phyloP scores from a whole-genome alignment of 2,797 vertebrate species.

The Sphenopsis melanotis region DNA sequence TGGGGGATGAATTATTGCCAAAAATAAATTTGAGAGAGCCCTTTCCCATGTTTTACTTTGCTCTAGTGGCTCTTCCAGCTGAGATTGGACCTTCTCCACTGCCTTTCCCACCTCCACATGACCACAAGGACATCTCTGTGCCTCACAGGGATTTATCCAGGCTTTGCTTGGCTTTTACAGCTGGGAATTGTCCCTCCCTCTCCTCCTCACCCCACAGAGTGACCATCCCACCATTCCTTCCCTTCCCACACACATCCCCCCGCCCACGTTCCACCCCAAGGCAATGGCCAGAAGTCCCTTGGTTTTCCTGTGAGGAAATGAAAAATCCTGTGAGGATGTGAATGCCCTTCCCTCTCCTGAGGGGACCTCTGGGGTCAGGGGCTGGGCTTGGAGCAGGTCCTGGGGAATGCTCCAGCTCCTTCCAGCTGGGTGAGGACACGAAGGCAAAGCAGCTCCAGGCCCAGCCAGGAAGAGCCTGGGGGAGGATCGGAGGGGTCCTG shows the following conservation, averaged over 20 bases:
- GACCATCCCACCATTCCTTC: neutral
- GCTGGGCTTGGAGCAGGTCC: neutral
- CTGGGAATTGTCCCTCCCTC: neutral
- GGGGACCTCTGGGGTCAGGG: neutral
- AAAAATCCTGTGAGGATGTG: neutral
- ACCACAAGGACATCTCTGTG: neutral
- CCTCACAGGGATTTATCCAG: neutral
- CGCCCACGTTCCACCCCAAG: accelerated
- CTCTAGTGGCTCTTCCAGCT: neutral
- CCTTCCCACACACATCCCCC: neutral
- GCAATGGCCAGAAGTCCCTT: neutral
- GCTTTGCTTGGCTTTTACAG: neutral
- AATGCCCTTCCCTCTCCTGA: neutral
- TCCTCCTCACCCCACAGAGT: neutral
- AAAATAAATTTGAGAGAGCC: neutral
- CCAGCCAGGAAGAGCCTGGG: neutral
- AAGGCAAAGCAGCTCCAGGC: neutral
- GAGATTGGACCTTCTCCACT: neutral
- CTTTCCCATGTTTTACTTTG: neutral
- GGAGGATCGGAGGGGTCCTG: neutral
- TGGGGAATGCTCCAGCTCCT: neutral
- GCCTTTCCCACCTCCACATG: neutral
- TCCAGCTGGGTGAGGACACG: neutral
- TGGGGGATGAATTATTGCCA: neutral
- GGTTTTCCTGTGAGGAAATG: neutral